Evolutionary conservation across 2,888 invertebrate genomes (phyloP), one percentile per base, ranked within the genome.

Genomic region (Limnephilus rhombicus): DNA sequence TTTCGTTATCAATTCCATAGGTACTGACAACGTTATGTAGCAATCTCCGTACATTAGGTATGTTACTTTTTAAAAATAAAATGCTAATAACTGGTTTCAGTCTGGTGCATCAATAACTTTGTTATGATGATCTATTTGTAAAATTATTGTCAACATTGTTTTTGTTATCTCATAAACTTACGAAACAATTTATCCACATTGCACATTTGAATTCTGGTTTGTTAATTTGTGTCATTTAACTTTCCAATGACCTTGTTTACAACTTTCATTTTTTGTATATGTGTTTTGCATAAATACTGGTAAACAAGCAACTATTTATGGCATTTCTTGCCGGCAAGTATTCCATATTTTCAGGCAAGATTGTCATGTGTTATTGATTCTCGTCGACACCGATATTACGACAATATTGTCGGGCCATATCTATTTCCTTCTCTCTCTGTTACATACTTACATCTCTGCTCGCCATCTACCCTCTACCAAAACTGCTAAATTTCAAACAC

Each of bases 161-260:
- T 9, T 37, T 37, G 34, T 83, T 83, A 83, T 31, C 83, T 83
- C 18, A 34, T 37, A 34, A 83, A 41, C 83, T 83, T 18, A 41
- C 37, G 34, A 83, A 83, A 83, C 24, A 83, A 83, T 83, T 83
- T 24, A 37, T 83, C 18, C 0, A 2, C 9, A n/a, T 37, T 83
- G 83, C 83, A 83, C 41, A 83, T 83, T 83, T 18, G 37, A 37
- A 41, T 37, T 83, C 83, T 83, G 83, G 34, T 83, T 83, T 83
- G 34, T 49, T 49, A 49, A 49, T 45, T 45, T 45, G 45, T 45
- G 34, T 34, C 13, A 15, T 37, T 37, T 83, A 34, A 83, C 18
- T n/a, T 41, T 83, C 34, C 37, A 37, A 83, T 37, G 37, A 2
- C 37, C 37, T 83, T 83, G 83, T 83, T 83, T 83, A 83, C 83